phyloP scores from a whole-genome alignment of 92 coral and sea anemone genomes.

The Epizoanthus rinbou region DNA sequence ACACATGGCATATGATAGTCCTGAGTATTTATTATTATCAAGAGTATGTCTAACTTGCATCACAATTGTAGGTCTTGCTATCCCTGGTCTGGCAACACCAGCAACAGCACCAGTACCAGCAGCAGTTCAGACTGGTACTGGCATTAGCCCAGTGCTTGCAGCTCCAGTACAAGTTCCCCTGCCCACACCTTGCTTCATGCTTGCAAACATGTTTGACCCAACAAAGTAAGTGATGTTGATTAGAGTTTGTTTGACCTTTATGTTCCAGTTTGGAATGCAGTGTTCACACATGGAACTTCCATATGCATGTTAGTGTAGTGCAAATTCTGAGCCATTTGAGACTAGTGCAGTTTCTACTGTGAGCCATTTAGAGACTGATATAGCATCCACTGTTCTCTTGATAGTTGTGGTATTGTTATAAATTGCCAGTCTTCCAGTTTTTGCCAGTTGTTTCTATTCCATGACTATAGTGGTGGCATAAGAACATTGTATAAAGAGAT shows the following conservation, averaged over 20 bases:
- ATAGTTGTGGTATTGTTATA: too few relatives aligned
- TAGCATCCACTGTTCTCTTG: too few relatives aligned
- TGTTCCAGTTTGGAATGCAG: too few relatives aligned
- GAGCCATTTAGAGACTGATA: too few relatives aligned
- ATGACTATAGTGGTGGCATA: too few relatives aligned
- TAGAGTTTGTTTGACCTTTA: neutral
- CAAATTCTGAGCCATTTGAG: neutral
- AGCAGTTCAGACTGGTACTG: conserved; percentile 37
- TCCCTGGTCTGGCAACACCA: conserved; percentile 76
- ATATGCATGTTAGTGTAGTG: neutral
- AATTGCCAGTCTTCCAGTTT: neutral
- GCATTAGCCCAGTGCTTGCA: conserved; percentile 54
- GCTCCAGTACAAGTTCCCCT: conserved; percentile 77
- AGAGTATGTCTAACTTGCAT: neutral
- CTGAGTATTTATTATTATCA: too few relatives aligned
- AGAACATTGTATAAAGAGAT: too few relatives aligned
- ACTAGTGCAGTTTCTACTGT: neutral
- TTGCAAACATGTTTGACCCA: conserved; percentile 98
- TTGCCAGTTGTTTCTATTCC: neutral
- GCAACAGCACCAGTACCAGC: conserved; percentile 66
- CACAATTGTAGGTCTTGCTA: conserved; percentile 68
- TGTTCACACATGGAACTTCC: neutral
- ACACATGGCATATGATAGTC: neutral
- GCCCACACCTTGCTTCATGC: conserved; percentile 93
- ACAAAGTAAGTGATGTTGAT: conserved; percentile 73